Evolutionary conservation across 2,888 invertebrate species (phyloP).

Genomic region (Philereme transversata): DNA sequence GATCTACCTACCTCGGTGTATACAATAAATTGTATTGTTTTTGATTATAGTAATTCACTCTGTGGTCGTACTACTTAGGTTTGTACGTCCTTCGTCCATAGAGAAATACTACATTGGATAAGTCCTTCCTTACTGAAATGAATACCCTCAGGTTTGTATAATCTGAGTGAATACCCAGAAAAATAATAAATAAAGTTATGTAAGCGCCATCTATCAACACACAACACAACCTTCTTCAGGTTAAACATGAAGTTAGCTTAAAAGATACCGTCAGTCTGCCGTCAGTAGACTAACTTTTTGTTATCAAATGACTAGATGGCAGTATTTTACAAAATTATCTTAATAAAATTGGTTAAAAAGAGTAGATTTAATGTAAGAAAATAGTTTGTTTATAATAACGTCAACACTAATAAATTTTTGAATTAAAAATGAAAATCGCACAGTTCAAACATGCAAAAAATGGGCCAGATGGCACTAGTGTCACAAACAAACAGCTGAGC

Average conservation of each 20-base stretch:
- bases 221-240: neutral
- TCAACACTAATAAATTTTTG: neutral
- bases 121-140: too few species aligned
- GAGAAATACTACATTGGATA: too few species aligned
- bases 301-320: slow-evolving; percentile 1
- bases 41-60: too few species aligned
- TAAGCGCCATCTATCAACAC: neutral
- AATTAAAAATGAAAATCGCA: neutral
- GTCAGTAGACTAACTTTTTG: neutral
- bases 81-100: too few species aligned
- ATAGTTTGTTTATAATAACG: neutral
- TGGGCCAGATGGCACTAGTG: slow-evolving; percentile 17
- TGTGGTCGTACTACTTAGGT: too few species aligned
- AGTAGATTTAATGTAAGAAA: neutral
- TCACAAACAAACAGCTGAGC: slow-evolving; percentile 2
- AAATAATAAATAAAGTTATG: neutral
- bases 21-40: too few species aligned
- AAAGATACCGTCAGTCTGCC: neutral
- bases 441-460: neutral
- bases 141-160: too few species aligned
- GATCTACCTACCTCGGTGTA: too few species aligned
- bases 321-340: neutral
- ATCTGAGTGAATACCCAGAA: too few species aligned
- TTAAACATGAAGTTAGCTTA: neutral
- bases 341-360: neutral